These are phyloP conservation scores for Rhyzopertha dominica DNA, from an alignment of 1,140 invertebrate species.

Conservation along the genomic window DNA sequence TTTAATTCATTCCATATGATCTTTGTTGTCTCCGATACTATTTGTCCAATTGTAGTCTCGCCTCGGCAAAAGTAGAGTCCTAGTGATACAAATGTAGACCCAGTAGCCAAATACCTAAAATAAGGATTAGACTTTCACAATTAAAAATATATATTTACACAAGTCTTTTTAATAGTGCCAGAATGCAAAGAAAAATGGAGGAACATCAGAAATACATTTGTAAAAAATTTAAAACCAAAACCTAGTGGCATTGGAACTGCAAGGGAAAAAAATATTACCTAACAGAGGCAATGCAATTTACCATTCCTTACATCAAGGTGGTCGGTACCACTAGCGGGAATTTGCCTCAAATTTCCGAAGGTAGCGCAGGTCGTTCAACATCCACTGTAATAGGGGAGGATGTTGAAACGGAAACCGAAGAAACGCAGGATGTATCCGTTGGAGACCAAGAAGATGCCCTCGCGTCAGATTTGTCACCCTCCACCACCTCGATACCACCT, in stretches of 20 bases:
- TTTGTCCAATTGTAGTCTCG: constrained; percentile 6
- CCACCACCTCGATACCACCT: too few relatives aligned
- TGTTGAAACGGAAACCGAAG: too few relatives aligned
- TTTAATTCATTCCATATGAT: constrained; percentile 15
- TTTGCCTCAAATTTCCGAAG: constrained; percentile 6
- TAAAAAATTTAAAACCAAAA: constrained; percentile 12
- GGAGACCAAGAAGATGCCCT: too few relatives aligned
- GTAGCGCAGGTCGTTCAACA: too few relatives aligned
- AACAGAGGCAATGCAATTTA: constrained; percentile 14
- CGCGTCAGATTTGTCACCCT: too few relatives aligned
- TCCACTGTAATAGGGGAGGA: too few relatives aligned
- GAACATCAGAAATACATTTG: constrained; percentile 12
- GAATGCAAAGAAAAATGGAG: constrained; percentile 20
- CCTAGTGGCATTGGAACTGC: constrained; percentile 7
- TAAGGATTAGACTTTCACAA: too few relatives aligned
- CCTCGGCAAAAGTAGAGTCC: constrained; percentile 13
- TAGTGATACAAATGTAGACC: constrained; percentile 6
- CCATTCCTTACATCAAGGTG: constrained; percentile 11
- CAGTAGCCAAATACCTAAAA: too few relatives aligned
- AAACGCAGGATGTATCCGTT: too few relatives aligned
- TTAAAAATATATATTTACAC: constrained; percentile 2
- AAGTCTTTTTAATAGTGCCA: constrained; percentile 10
- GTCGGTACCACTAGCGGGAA: constrained; percentile 3
- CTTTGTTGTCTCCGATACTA: constrained; percentile 11
- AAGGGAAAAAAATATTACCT: constrained; percentile 14